Percentiles rank a stretch among this genome's conserved stretches.
Evolutionary conservation across 2,797 vertebrate genomes (phyloP).

Genomic region (Argya squamiceps): DNA sequence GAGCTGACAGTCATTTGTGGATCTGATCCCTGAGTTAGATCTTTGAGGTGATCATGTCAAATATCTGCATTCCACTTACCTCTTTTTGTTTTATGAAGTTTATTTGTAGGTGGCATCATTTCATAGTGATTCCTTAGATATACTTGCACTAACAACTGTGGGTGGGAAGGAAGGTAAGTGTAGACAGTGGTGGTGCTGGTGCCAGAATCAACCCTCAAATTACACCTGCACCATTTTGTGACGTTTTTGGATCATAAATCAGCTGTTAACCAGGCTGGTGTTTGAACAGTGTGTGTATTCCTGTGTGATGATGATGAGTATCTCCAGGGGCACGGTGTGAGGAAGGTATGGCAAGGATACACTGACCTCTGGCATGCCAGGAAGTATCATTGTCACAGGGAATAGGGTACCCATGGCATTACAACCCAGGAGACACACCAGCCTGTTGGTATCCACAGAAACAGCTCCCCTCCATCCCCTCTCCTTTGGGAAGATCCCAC

Average conservation of each 20-base stretch:
- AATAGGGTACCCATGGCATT: accelerated
- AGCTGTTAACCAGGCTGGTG: not conserved
- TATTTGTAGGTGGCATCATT: accelerated
- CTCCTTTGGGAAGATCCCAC: not conserved
- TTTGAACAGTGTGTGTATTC: not conserved
- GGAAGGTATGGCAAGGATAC: not conserved
- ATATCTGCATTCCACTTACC: not conserved
- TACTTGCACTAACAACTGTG: not conserved
- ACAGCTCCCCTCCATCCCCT: not conserved
- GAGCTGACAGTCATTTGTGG: not conserved
- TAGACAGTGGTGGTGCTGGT: not conserved
- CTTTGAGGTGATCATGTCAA: not conserved
- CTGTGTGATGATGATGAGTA: not conserved
- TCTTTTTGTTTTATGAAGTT: not conserved
- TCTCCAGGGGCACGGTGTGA: not conserved
- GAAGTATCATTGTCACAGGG: not conserved
- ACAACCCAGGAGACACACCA: not conserved
- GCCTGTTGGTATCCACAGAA: not conserved
- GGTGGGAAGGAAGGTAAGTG: not conserved
- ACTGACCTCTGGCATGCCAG: not conserved
- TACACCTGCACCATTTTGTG: not conserved
- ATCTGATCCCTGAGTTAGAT: not conserved
- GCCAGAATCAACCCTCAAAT: not conserved
- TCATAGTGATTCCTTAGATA: not conserved
- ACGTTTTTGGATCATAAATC: not conserved